Evolutionary conservation across 2,113 vertebrate species (phyloP).

Genomic region (Colinus virginianus): DNA sequence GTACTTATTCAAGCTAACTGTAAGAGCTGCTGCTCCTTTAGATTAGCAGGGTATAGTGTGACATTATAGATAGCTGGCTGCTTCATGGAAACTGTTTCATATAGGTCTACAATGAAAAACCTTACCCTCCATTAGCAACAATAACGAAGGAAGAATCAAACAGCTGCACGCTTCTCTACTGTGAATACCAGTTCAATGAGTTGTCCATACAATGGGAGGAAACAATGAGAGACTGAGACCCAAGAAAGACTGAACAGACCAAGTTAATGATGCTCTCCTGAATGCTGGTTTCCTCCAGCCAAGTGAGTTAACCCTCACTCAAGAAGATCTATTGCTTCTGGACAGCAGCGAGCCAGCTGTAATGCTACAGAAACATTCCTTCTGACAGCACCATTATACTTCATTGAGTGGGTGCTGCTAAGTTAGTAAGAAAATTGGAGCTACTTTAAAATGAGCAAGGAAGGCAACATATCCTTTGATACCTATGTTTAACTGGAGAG

Average conservation of each 20-base stretch:
- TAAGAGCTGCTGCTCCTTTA: background rate
- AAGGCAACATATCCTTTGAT: background rate
- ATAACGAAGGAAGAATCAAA: background rate
- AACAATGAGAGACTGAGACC: background rate
- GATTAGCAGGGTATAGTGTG: background rate
- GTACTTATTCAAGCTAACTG: rapidly evolving
- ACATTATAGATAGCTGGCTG: background rate
- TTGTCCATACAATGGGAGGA: background rate
- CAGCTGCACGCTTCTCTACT: background rate
- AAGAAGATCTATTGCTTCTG: background rate
- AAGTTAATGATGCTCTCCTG: too few relatives aligned
- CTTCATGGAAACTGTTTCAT: background rate
- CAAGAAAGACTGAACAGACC: too few relatives aligned
- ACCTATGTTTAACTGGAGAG: background rate
- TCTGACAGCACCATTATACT: background rate
- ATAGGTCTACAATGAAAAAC: background rate
- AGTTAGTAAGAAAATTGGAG: background rate
- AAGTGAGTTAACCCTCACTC: background rate
- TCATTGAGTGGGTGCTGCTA: background rate
- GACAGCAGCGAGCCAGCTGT: background rate
- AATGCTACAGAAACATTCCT: background rate
- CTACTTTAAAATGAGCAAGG: background rate
- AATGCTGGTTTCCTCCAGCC: background rate
- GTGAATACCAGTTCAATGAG: background rate
- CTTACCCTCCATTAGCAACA: background rate